Percentiles rank a stretch among this genome's conserved stretches.
Conservation (phyloP, 2,888 invertebrate species). For the Apocheima hispidaria region DNA sequence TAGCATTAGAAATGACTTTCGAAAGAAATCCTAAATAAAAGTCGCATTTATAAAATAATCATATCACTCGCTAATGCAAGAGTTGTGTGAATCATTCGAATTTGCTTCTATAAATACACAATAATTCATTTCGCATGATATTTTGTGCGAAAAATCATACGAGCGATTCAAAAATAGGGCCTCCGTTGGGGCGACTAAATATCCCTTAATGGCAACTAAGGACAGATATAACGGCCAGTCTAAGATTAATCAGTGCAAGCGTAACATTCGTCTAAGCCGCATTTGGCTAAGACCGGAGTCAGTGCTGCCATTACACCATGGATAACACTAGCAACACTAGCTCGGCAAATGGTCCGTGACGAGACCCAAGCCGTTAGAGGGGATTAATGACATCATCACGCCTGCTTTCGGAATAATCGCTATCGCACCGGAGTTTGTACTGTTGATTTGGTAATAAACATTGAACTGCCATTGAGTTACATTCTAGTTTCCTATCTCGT, state of each 20-base stretch:
- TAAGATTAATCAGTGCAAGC: slow-evolving; percentile 25
- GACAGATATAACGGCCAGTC: slow-evolving; percentile 6
- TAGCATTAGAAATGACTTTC: too few species aligned
- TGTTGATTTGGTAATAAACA: slow-evolving; percentile 25
- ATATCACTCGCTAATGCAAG: too few species aligned
- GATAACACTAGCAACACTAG: slow-evolving; percentile 20
- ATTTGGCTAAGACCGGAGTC: slow-evolving; percentile 25
- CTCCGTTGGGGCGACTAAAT: too few species aligned
- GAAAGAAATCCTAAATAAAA: too few species aligned
- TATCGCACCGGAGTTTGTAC: slow-evolving; percentile 23
- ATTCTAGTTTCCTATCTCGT: neutral
- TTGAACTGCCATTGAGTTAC: slow-evolving; percentile 12
- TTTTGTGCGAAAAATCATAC: too few species aligned
- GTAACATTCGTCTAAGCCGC: slow-evolving; percentile 26
- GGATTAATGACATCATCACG: slow-evolving; percentile 81
- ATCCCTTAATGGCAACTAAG: slow-evolving; percentile 7
- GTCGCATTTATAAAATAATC: too few species aligned
- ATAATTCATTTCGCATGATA: too few species aligned
- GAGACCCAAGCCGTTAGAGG: slow-evolving; percentile 65
- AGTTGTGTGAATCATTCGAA: too few species aligned
- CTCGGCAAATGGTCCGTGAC: slow-evolving; percentile 71
- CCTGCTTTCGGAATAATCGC: slow-evolving; percentile 65
- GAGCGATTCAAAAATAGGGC: too few species aligned
- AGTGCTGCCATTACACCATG: slow-evolving; percentile 22
- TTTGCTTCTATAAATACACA: too few species aligned